Evolutionary conservation across 2,888 invertebrate genomes (phyloP), one percentile per base, ranked within the genome.

Genomic region (Asteroscopus sphinx): DNA sequence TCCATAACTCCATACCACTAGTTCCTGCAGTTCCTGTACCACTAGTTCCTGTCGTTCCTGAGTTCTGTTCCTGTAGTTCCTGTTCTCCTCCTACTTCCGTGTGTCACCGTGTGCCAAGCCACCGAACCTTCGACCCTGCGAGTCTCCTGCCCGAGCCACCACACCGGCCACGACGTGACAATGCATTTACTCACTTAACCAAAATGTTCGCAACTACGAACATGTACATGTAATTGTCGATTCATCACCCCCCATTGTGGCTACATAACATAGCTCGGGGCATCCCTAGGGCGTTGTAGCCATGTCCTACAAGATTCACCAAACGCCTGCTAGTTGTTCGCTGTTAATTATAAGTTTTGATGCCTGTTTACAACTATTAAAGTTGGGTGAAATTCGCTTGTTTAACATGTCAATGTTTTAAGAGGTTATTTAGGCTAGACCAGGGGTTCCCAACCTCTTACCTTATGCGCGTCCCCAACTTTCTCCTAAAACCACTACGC

Each of bases 291-390:
- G 68, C 46, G 28, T 2, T 51, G 61, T 63, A 21, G 25, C 2
- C 37, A 6, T 57, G 68, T 68, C 47, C 48, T 52, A 65, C 63
- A 73, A 71, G 53, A 54, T 49, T 62, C 53, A 47, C 9, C 46
- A 53, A 49, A 47, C 52, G 64, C 46, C 41, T 39, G 35, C 41
- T 52, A 28, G 40, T 37, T 41, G 55, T 55, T 30, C 16, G 12
- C 21, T 21, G 58, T 42, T 71, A 51, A 72, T 74, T 72, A 74
- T 42, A 72, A 72, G 30, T 62, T 65, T 37, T 21, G 15, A 25
- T 2, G 17, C 25, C 32, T 6, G 45, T 37, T 26, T 21, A 51
- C 47, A n/a, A 49, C 40, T 44, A 41, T 56, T 61, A 41, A 58
- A 63, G 28, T 55, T 53, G 12, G 3, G 17, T 21, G 3, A 15